A percentile compares a stretch with the other conserved stretches of the same genome.
Evolutionary conservation across 2,888 invertebrate genomes (phyloP).

Genomic region (Drymonia ruficornis): DNA sequence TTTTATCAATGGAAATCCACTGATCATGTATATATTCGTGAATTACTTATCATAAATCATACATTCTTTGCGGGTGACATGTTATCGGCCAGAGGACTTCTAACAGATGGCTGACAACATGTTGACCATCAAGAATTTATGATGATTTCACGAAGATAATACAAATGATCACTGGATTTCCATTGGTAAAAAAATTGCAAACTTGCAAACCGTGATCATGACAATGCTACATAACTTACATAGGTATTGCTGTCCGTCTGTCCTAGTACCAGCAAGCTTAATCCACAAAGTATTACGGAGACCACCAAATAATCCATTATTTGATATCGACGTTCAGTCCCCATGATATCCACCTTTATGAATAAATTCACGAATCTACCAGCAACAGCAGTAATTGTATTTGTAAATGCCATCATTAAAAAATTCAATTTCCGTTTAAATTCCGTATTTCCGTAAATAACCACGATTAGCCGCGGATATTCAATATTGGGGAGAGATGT

Average conservation of each 20-base stretch:
- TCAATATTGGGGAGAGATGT: conserved; percentile 34
- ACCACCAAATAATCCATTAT: conserved; percentile 15
- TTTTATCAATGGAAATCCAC: too few relatives aligned
- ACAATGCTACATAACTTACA: conserved; percentile 41
- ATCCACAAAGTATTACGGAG: conserved; percentile 35
- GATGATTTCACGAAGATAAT: too few relatives aligned
- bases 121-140: too few relatives aligned
- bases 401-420: conserved; percentile 41
- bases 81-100: too few relatives aligned
- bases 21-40: too few relatives aligned
- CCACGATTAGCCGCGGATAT: conserved; percentile 33
- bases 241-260: conserved; percentile 48
- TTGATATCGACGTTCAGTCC: conserved; percentile 8
- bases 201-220: too few relatives aligned
- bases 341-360: conserved; percentile 14
- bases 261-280: conserved; percentile 34
- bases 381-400: conserved; percentile 16
- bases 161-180: too few relatives aligned
- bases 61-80: too few relatives aligned
- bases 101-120: too few relatives aligned
- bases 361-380: conserved; percentile 14
- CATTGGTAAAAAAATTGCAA: too few relatives aligned
- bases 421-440: conserved; percentile 58
- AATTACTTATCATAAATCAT: too few relatives aligned
- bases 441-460: conserved; percentile 37